These are phyloP conservation scores for Carcharodon carcharias DNA, from an alignment of 2,797 vertebrate species.

Conservation along the genomic window DNA sequence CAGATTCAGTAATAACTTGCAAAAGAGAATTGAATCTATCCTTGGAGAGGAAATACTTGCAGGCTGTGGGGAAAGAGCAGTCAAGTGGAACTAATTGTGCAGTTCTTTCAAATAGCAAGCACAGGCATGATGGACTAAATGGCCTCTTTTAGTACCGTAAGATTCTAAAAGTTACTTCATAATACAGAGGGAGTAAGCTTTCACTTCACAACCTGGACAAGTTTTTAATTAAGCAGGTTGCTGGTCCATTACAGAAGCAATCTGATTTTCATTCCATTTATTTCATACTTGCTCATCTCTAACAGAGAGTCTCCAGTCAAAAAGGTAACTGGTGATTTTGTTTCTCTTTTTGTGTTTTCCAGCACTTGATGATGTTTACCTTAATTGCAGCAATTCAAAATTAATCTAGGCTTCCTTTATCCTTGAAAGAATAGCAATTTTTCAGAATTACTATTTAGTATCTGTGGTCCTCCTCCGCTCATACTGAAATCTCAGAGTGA, in stretches of 20 bases:
- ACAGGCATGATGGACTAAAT: not conserved
- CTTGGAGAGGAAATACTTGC: not conserved
- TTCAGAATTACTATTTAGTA: not conserved
- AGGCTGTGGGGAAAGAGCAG: not conserved
- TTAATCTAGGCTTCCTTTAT: not conserved
- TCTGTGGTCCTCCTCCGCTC: not conserved
- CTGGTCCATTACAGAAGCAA: not conserved
- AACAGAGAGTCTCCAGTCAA: not conserved
- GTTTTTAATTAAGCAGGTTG: not conserved
- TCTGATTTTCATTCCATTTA: not conserved
- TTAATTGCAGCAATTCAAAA: constrained; percentile 13
- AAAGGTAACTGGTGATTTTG: not conserved
- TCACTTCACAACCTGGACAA: not conserved
- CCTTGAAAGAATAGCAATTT: not conserved
- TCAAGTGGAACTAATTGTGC: not conserved
- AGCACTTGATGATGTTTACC: not conserved
- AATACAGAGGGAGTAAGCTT: not conserved
- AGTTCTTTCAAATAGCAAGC: not conserved
- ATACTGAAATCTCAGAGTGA: not conserved
- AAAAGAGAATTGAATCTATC: not conserved
- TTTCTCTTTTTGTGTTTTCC: not conserved
- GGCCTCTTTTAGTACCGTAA: not conserved
- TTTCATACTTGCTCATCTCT: not conserved
- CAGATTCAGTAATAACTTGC: not conserved
- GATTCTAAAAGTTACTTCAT: not conserved